A percentile compares a stretch with the other conserved stretches of the same genome.
These are phyloP conservation scores for Pampus argenteus DNA, from an alignment of 2,797 vertebrate species.

Conservation along the genomic window DNA sequence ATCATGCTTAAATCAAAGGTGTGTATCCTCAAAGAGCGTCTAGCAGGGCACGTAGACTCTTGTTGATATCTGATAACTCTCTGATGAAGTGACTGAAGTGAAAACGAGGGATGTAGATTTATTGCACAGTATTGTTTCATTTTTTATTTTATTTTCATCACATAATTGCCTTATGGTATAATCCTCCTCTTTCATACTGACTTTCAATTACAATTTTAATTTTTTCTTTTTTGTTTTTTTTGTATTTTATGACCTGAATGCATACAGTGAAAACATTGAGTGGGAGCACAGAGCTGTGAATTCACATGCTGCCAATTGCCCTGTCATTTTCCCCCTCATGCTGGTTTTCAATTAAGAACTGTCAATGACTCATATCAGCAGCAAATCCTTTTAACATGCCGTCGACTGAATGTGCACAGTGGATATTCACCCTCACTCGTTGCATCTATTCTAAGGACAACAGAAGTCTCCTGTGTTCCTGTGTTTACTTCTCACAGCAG, in stretches of 20 bases:
- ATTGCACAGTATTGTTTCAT: conserved; percentile 8
- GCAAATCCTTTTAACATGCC: conserved; percentile 57
- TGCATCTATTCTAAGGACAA: conserved; percentile 52
- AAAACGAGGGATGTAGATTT: neutral
- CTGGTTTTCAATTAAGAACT: conserved; percentile 75
- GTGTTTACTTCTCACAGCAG: conserved; percentile 75
- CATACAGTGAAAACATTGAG: conserved; percentile 38
- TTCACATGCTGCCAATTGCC: conserved; percentile 30
- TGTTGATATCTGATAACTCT: neutral
- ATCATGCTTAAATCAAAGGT: no score
- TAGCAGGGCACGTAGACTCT: neutral
- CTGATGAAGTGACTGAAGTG: neutral
- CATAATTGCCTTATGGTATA: conserved; percentile 7
- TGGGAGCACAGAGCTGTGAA: conserved; percentile 40
- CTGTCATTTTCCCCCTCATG: conserved; percentile 52
- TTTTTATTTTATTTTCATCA: conserved; percentile 20
- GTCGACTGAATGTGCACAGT: conserved; percentile 43
- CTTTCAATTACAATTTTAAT: conserved; percentile 56
- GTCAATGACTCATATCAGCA: conserved; percentile 67
- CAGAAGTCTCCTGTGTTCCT: conserved; percentile 43
- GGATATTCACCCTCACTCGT: conserved; percentile 40
- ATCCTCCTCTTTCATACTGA: conserved; percentile 31
- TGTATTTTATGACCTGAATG: conserved; percentile 45
- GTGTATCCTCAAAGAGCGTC: no score
- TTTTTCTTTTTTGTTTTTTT: no score